Base-by-base conservation (phyloP, 2,797 vertebrate genomes). In the Limnodromus scolopaceus region DNA sequence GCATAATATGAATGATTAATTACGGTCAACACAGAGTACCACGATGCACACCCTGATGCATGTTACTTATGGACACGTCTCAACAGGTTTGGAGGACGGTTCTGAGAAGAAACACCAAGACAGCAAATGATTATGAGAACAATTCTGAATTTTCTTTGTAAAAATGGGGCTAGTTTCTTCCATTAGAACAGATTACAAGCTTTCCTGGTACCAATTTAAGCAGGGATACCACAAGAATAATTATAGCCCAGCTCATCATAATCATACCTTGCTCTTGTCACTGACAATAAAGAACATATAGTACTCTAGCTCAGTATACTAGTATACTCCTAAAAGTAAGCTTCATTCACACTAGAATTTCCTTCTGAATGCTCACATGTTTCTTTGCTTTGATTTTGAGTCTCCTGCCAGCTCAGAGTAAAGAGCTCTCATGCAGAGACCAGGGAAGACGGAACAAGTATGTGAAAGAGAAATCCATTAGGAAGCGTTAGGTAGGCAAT, bases 31-130 rank as follows among this genome's bases (percentile, higher is more conserved):
- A 80, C 51, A 77, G 66, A 89, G 23, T 38, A 46, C 34, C 0
- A 2, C 5, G 46, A 95, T 90, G 94, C 87, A 95, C 87, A 61
- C 70, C 23, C 58, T 76, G 87, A 89, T 53, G 82, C 79, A 65
- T 92, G 95, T 97, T 97, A 91, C 85, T 92, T 92, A 96, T 66
- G 54, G 89, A 95, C 76, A 95, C 83, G 97, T 93, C 93, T 97
- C 95, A 96, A 95, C 85, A 95, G 76, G 92, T 95, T 96, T 94
- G 92, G 81, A 95, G 79, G 88, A 93, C 43, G 65, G 55, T 96
- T 97, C 96, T 92, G 93, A 96, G 84, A 97, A 96, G 91, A 92
- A 95, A 54, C 88, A 78, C 55, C 79, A 96, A 96, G 91, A 91
- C 84, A 96, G 77, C 39, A 94, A 87, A 16, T 19, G 8, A 94